Evolutionary conservation across 2,113 vertebrate species (phyloP), one percentile per base, ranked within the genome.

Genomic region (Carollia perspicillata): DNA sequence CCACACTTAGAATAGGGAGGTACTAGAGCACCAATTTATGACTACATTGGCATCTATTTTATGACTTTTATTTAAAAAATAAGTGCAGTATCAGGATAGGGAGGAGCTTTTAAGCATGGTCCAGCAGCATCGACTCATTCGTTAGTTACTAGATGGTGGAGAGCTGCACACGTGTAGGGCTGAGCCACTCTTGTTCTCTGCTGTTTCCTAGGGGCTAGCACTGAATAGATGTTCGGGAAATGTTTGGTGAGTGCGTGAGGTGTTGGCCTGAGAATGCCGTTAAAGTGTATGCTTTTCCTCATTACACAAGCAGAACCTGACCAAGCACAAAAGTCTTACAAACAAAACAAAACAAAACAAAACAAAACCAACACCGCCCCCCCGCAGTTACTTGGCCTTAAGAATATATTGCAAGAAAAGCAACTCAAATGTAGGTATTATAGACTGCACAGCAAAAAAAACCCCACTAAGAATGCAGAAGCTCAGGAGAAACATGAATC

Each of bases 21-120:
- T 53, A 11, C 7, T 40, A 55, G 28, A 84, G 53, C 60, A 30
- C 12, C 51, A 26, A 23, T 20, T 42, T 72, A 37, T 22, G 35
- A 65, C 37, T 80, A 18, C 14, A 44, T 4, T 81, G 75, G 1
- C 75, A 79, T 87, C 55, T 35, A 33, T 81, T 96, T 92, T 84
- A 94, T 71, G 44, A 42, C 74, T 93, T 85, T 71, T 71, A 74
- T 75, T 81, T 60, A 28, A 93, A 86, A 93, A 55, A 17, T 72
- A 81, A 80, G 28, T 51, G 20, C 28, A 33, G 26, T 47, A 10
- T 58, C 44, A 51, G 80, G 30, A 51, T 16, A 8, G 17, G 30
- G 17, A 69, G n/a, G 74, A 77, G 9, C 26, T 49, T 84, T 77
- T 75, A 28, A 69, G 8, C 6, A 0, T n/a, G 26, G 37, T 37